phyloP scores from a whole-genome alignment of 2,797 vertebrate species.

The Buceros bicornis region DNA sequence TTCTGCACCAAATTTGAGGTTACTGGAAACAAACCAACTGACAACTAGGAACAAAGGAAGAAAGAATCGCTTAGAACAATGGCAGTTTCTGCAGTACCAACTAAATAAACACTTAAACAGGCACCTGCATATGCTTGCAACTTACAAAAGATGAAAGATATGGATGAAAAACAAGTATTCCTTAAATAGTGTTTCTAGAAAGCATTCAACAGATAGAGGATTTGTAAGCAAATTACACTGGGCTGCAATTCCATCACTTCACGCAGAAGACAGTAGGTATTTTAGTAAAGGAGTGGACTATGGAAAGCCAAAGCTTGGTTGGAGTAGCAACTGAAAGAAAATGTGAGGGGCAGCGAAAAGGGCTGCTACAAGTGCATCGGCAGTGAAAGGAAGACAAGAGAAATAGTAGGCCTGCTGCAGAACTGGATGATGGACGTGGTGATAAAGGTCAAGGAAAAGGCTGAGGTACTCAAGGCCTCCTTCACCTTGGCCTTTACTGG shows the following conservation, averaged over 20 bases:
- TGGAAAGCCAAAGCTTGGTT: neutral
- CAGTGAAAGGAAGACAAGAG: neutral
- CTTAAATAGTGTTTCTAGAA: neutral
- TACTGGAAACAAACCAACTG: constrained; percentile 27
- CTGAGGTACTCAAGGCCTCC: neutral
- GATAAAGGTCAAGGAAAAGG: neutral
- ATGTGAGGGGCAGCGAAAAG: neutral
- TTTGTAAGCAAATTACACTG: neutral
- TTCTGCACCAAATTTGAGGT: constrained; percentile 7
- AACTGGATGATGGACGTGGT: neutral
- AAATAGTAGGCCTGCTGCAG: neutral
- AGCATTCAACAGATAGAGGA: neutral
- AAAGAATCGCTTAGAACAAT: constrained; percentile 14
- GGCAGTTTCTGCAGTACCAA: neutral
- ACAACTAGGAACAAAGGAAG: constrained; percentile 27
- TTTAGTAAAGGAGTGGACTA: neutral
- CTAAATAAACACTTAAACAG: neutral
- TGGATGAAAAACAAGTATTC: neutral
- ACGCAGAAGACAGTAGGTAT: neutral
- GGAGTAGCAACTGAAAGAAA: neutral
- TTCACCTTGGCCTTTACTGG: neutral
- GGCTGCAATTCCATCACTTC: neutral
- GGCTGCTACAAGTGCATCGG: neutral
- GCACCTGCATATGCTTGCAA: neutral
- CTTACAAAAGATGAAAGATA: neutral